Evolutionary conservation across 2,797 vertebrate genomes (phyloP).

Genomic region (Scleropages formosus): DNA sequence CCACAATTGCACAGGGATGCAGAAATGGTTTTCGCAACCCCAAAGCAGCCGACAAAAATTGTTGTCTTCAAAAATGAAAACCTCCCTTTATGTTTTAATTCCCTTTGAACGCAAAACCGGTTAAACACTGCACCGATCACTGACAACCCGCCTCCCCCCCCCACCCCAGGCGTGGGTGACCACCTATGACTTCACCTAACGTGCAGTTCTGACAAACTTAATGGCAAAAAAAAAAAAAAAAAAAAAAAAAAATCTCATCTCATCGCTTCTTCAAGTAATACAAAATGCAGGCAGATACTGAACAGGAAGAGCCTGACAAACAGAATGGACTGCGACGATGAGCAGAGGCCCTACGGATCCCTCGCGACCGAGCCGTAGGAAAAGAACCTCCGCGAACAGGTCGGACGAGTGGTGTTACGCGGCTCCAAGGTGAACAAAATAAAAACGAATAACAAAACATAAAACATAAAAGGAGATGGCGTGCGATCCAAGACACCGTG

Average conservation of each 20-base stretch:
- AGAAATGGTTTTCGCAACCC: slow-evolving; percentile 42
- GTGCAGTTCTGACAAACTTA: slow-evolving; percentile 58
- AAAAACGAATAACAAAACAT: no score
- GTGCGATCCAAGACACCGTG: slow-evolving; percentile 2
- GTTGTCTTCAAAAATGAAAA: slow-evolving; percentile 32
- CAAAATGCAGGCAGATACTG: slow-evolving; percentile 52
- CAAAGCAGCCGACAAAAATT: slow-evolving; percentile 54
- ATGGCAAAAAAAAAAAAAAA: slow-evolving; percentile 21
- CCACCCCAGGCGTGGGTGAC: slow-evolving; percentile 36
- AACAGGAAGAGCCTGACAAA: slow-evolving; percentile 35
- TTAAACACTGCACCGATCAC: slow-evolving; percentile 46
- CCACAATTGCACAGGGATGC: slow-evolving; percentile 48
- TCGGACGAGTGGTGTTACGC: no score
- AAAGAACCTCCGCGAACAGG: neutral
- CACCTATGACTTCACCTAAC: slow-evolving; percentile 52
- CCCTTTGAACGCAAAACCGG: slow-evolving; percentile 63
- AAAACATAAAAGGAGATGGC: no score
- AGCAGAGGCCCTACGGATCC: neutral
- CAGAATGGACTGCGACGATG: slow-evolving; percentile 19
- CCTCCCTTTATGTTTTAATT: slow-evolving; percentile 67
- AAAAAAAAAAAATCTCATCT: slow-evolving; percentile 41
- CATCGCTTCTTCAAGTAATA: slow-evolving; percentile 69
- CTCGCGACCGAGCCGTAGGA: neutral
- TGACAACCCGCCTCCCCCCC: slow-evolving; percentile 21
- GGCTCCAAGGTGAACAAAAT: no score